Evolutionary conservation across 1,140 invertebrate genomes (phyloP).

Genomic region (Drosophila subpulchrella): DNA sequence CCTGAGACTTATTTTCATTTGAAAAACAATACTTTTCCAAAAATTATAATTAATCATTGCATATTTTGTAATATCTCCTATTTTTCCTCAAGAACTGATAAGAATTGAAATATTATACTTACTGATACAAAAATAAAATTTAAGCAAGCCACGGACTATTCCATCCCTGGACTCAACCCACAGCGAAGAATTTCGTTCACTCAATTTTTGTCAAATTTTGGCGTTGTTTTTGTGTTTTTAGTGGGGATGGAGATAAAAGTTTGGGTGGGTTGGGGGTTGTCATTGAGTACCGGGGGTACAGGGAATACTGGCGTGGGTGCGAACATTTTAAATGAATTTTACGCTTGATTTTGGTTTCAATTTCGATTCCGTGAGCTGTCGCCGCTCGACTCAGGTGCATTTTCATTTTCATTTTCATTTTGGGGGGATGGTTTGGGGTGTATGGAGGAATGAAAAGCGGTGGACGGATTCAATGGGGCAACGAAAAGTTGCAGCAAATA

Average conservation of each 20-base stretch:
- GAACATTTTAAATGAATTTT: conserved; percentile 78
- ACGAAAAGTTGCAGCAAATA: conserved; percentile 65
- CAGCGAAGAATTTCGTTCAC: conserved; percentile 12
- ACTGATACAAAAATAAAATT: too few relatives aligned
- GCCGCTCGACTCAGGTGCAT: conserved; percentile 35
- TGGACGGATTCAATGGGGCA: conserved; percentile 44
- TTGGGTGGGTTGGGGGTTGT: background rate
- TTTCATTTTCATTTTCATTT: conserved; percentile 25
- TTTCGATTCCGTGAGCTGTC: conserved; percentile 62
- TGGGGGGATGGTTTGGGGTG: background rate
- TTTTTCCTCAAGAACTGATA: too few relatives aligned
- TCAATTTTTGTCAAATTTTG: conserved; percentile 30
- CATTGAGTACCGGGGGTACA: background rate
- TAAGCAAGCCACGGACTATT: background rate
- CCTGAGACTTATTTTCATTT: too few relatives aligned
- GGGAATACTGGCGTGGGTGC: conserved; percentile 18
- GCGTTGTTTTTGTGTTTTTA: conserved; percentile 45
- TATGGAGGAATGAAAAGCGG: background rate
- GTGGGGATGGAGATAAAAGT: background rate
- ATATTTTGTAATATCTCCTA: too few relatives aligned
- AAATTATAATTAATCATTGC: too few relatives aligned
- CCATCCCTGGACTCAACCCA: conserved; percentile 28
- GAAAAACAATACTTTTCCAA: too few relatives aligned
- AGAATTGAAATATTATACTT: too few relatives aligned
- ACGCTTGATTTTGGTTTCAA: conserved; percentile 78